Evolutionary conservation across 2,888 invertebrate species (phyloP), one percentile per base, ranked within the genome.

Genomic region (Actias luna): DNA sequence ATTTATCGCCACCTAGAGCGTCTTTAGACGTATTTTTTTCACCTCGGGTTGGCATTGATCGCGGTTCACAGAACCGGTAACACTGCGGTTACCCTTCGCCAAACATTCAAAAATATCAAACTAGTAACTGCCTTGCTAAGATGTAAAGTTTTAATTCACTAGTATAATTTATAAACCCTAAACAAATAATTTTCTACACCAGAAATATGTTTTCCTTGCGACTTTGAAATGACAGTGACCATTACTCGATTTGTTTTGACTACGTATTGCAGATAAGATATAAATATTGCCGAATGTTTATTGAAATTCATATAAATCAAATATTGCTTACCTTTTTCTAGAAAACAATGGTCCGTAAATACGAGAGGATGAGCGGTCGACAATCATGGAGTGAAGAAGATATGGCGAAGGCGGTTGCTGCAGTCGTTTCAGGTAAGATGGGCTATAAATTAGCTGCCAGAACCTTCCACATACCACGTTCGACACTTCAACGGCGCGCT

Each of bases 351-450:
- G 92, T 92, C 75, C 85, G 92, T 71, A 91, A 89, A 82, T 92
- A 92, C 87, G 92, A 92, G 77, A 90, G 92, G 76, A 88, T 92
- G 85, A 92, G 91, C 72, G 92, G 92, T 65, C 88, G 92, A 66
- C 92, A 92, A 83, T 88, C 91, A 66, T 92, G 92, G 92, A 92
- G 82, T 69, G 92, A 92, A 71, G 90, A 90, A 68, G 92, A 92
- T 64, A 92, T 92, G 92, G 91, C 92, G 59, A 87, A 84, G 71
- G 92, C 92, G 22, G 92, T 92, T n/a, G 90, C 87, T 27, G 92
- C 92, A 61, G 92, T 92, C 27, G 90, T 92, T 10, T 89, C 91
- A 58, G 92, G 92, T 67, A 92, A 92, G 78, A 92, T 92, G 92
- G 92, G 92, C 36, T 92, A 92, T 83, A 92, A 92, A 70, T 79